Conservation (phyloP, 2,113 vertebrate genomes). For the Chrysemys picta region DNA sequence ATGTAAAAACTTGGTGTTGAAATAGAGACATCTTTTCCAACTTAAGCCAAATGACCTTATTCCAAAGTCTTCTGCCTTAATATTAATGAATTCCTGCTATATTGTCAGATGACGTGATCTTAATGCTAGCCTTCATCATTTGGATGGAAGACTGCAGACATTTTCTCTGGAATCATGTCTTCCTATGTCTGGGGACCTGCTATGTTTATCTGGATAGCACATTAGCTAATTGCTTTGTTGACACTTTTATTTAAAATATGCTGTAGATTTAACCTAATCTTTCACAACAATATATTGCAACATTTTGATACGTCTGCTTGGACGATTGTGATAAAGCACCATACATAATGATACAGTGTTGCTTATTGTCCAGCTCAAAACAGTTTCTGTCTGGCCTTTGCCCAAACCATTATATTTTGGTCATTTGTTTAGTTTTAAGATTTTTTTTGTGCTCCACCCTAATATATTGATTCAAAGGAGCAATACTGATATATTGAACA, state of each 20-base stretch:
- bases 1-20: neutral
- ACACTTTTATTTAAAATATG: neutral
- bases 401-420: neutral
- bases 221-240: neutral
- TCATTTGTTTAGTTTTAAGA: neutral
- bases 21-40: neutral
- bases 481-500: neutral
- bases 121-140: neutral
- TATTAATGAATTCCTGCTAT: neutral
- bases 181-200: neutral
- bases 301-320: neutral
- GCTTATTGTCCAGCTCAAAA: neutral
- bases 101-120: neutral
- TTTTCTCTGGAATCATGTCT: neutral
- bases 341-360: neutral
- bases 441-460: neutral
- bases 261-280: neutral
- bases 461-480: neutral
- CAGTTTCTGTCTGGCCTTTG: neutral
- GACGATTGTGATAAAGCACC: neutral
- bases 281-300: neutral
- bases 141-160: fast-evolving
- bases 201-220: neutral
- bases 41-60: neutral
- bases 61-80: neutral